These are phyloP conservation scores for Drosophila buzzatii DNA, from an alignment of 2,888 invertebrate genomes.

Conservation along the genomic window DNA sequence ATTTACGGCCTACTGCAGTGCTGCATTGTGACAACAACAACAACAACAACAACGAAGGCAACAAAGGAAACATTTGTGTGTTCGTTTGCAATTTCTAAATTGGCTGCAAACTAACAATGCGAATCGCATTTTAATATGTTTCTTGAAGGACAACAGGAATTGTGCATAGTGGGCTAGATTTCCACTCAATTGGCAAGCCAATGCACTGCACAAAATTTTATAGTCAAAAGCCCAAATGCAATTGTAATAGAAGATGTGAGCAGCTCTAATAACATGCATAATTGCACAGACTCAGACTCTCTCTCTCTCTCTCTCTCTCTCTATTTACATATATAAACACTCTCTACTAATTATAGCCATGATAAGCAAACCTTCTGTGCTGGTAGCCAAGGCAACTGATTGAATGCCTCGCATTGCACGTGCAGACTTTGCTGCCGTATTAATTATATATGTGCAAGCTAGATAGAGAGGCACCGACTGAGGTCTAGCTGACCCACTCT, in stretches of 20 bases:
- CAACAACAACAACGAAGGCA: background rate
- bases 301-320: background rate
- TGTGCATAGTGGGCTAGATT: background rate
- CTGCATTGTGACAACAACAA: slow-evolving; percentile 51
- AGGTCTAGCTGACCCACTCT: background rate
- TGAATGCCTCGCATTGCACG: background rate
- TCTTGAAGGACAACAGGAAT: slow-evolving; percentile 8
- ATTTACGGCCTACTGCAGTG: slow-evolving; percentile 77
- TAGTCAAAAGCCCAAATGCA: background rate
- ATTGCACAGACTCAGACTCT: background rate
- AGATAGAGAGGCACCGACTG: background rate
- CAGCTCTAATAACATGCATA: background rate
- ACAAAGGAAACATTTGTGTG: slow-evolving; percentile 20
- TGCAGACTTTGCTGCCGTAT: background rate
- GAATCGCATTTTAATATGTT: slow-evolving; percentile 24
- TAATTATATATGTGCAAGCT: slow-evolving; percentile 4
- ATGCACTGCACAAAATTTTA: background rate
- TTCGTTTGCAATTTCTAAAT: slow-evolving; percentile 24
- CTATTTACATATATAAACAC: background rate
- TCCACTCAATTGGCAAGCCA: background rate
- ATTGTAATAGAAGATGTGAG: background rate
- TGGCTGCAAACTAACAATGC: slow-evolving; percentile 28
- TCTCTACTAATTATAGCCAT: background rate
- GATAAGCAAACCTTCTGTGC: slow-evolving; percentile 3
- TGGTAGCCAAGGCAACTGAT: slow-evolving; percentile 5